phyloP scores from a whole-genome alignment of 1,140 invertebrate species.

The Sitodiplosis mosellana region DNA sequence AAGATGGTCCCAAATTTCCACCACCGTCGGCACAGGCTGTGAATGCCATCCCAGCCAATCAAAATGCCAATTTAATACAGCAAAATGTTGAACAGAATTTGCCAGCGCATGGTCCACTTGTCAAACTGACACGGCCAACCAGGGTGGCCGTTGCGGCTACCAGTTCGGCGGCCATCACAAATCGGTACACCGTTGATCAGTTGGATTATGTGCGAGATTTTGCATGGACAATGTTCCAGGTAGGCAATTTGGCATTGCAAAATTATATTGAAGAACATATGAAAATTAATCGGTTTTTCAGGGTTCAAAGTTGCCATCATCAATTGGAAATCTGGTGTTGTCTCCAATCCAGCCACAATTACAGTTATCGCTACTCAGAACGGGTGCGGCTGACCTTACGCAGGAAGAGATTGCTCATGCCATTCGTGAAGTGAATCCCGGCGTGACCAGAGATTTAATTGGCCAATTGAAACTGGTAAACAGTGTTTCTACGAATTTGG shows the following conservation, averaged over 20 bases:
- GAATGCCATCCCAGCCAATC: too few species aligned
- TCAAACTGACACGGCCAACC: too few species aligned
- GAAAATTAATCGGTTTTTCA: background rate
- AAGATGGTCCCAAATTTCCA: too few species aligned
- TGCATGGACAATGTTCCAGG: too few species aligned
- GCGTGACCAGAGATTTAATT: background rate
- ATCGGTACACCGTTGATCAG: too few species aligned
- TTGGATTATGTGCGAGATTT: too few species aligned
- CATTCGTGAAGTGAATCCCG: background rate
- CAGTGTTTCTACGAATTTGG: background rate
- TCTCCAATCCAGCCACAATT: background rate
- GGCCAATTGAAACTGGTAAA: background rate
- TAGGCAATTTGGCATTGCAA: background rate
- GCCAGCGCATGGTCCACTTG: too few species aligned
- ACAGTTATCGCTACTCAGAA: background rate
- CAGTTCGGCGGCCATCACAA: too few species aligned
- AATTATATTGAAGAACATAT: background rate
- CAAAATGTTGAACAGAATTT: too few species aligned
- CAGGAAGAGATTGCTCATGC: background rate
- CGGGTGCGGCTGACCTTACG: background rate
- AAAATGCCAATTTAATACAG: too few species aligned
- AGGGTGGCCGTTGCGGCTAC: too few species aligned
- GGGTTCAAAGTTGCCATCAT: constrained; percentile 1
- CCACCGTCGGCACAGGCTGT: too few species aligned
- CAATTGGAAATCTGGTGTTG: background rate